phyloP scores from a whole-genome alignment of 2,888 invertebrate species.

The Agrochola lychnidis region DNA sequence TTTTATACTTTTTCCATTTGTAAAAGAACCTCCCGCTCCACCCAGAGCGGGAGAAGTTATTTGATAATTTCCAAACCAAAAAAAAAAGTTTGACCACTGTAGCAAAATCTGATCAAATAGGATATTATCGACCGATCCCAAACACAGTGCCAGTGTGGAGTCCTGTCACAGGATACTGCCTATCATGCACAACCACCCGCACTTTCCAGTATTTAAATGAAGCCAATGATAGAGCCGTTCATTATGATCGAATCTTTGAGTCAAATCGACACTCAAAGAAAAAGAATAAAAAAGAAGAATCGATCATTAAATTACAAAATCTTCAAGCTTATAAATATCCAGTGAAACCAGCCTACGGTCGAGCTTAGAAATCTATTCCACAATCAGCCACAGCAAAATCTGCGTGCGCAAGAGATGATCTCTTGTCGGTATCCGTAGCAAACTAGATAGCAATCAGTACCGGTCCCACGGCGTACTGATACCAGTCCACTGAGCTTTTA shows the following conservation, averaged over 20 bases:
- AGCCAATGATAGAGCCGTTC: too few relatives aligned
- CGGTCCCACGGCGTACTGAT: conserved; percentile 54
- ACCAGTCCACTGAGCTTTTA: conserved; percentile 66
- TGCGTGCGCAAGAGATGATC: conserved; percentile 39
- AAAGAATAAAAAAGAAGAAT: neutral
- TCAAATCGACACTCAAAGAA: neutral
- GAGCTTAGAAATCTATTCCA: conserved; percentile 41
- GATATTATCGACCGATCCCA: too few relatives aligned
- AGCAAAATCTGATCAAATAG: too few relatives aligned
- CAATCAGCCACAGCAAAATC: conserved; percentile 19
- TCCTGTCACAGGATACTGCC: too few relatives aligned
- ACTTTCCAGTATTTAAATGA: too few relatives aligned
- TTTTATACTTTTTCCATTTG: too few relatives aligned
- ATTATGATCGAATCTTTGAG: neutral
- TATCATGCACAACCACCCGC: too few relatives aligned
- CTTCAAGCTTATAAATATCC: neutral
- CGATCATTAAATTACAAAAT: neutral
- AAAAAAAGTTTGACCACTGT: too few relatives aligned
- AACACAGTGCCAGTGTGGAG: neutral
- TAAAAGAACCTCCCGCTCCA: too few relatives aligned
- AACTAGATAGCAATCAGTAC: conserved; percentile 60
- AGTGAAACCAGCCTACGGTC: neutral
- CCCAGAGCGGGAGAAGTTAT: too few relatives aligned
- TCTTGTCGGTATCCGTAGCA: conserved; percentile 43
- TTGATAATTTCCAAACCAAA: too few relatives aligned